phyloP scores from a whole-genome alignment of 2,113 vertebrate genomes.

The Chinchilla lanigera region DNA sequence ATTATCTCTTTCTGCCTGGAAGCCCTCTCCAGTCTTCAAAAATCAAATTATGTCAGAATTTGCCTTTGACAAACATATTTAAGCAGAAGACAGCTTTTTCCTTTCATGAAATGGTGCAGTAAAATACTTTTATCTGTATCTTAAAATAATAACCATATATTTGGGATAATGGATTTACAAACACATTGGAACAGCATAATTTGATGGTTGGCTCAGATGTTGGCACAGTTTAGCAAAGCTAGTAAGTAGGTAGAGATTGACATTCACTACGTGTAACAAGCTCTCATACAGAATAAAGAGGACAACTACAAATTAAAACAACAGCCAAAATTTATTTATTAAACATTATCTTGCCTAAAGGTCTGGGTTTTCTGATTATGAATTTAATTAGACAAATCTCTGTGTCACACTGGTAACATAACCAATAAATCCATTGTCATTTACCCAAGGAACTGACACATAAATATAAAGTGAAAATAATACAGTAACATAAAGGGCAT shows the following conservation, averaged over 20 bases:
- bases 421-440: constrained; percentile 17
- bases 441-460: neutral
- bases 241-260: neutral
- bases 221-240: constrained; percentile 16
- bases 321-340: neutral
- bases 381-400: constrained; percentile 16
- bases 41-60: constrained; percentile 40
- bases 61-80: constrained; percentile 26
- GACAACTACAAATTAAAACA: constrained; percentile 13
- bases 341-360: constrained; percentile 6
- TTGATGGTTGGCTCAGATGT: neutral
- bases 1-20: neutral
- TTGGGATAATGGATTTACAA: constrained; percentile 23
- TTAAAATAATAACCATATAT: constrained; percentile 50
- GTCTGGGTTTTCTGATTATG: constrained; percentile 29
- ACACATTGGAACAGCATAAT: constrained; percentile 51
- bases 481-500: constrained; percentile 31
- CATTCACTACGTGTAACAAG: neutral
- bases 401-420: neutral
- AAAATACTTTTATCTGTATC: neutral
- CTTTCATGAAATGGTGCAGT: neutral
- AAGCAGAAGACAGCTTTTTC: neutral
- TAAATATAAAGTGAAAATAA: constrained; percentile 57
- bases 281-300: neutral
- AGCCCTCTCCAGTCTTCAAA: neutral